These are phyloP conservation scores for Gymnorhina tibicen DNA, from an alignment of 2,113 vertebrate species.

Conservation along the genomic window DNA sequence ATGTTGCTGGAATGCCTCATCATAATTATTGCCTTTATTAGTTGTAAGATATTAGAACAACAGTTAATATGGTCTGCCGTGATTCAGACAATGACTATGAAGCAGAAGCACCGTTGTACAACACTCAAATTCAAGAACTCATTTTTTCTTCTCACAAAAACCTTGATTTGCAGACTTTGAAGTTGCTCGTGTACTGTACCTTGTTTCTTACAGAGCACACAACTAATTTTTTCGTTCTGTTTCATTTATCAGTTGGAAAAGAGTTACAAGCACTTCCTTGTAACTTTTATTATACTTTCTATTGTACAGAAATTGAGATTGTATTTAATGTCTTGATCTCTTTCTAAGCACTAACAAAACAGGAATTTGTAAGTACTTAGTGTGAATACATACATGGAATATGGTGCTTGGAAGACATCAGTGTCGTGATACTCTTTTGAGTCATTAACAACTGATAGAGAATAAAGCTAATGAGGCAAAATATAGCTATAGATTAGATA, in stretches of 20 bases:
- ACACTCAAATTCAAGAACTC: background rate
- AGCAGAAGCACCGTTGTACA: background rate
- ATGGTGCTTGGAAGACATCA: background rate
- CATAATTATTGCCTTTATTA: background rate
- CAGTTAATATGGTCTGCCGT: background rate
- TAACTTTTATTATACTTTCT: background rate
- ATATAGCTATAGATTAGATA: background rate
- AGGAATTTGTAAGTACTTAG: background rate
- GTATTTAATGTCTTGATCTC: background rate
- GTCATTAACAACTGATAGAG: background rate
- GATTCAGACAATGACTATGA: background rate
- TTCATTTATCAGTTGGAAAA: background rate
- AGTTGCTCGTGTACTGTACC: background rate
- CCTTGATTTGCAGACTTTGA: background rate
- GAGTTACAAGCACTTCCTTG: background rate
- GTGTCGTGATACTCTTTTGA: background rate
- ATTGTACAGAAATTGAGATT: background rate
- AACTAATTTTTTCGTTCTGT: background rate
- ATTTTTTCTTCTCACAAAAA: background rate
- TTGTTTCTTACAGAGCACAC: background rate
- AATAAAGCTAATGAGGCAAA: background rate
- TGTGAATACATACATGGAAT: fast-evolving
- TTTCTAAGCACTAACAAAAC: background rate
- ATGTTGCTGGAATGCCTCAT: background rate
- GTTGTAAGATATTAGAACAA: background rate